Evolutionary conservation across 2,797 vertebrate genomes (phyloP).

Genomic region (Oryzias dopingdopingensis): DNA sequence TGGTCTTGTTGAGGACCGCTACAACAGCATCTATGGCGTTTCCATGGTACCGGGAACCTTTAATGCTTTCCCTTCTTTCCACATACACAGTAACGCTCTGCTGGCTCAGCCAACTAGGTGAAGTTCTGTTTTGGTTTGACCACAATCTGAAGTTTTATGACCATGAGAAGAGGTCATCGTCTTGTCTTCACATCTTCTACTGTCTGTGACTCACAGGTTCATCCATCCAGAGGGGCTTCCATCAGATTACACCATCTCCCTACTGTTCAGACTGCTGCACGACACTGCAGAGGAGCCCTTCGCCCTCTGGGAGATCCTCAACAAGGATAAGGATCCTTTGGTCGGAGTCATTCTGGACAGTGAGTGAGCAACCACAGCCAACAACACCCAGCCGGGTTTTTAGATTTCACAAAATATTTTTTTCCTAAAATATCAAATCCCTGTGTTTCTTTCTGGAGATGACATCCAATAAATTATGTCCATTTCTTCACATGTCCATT

Average conservation of each 20-base stretch:
- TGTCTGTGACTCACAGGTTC: slow-evolving; percentile 68
- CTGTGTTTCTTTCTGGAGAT: no score
- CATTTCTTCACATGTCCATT: no score
- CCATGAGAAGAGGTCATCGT: no score
- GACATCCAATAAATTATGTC: no score
- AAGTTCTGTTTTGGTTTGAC: no score
- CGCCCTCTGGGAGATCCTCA: slow-evolving; percentile 95
- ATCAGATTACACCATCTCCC: slow-evolving; percentile 91
- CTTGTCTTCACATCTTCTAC: no score
- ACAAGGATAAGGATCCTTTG: slow-evolving; percentile 86
- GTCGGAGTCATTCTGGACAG: slow-evolving; percentile 96
- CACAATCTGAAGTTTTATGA: no score
- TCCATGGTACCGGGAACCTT: slow-evolving; percentile 97
- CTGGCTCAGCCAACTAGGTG: slow-evolving; percentile 93
- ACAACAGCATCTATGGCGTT: slow-evolving; percentile 84
- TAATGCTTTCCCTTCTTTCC: slow-evolving; percentile 89
- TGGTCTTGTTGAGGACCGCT: slow-evolving; percentile 87
- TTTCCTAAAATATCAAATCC: background rate
- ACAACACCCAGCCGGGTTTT: no score
- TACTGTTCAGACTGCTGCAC: slow-evolving; percentile 90
- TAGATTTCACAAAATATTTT: no score
- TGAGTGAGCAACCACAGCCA: slow-evolving; percentile 66
- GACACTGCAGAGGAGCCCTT: slow-evolving; percentile 92
- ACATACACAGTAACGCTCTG: slow-evolving; percentile 85
- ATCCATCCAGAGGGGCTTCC: slow-evolving; percentile 94